A percentile compares a stretch with the other conserved stretches of the same genome.
These are phyloP conservation scores for Oncorhynchus nerka DNA, from an alignment of 2,113 vertebrate species.

Conservation along the genomic window DNA sequence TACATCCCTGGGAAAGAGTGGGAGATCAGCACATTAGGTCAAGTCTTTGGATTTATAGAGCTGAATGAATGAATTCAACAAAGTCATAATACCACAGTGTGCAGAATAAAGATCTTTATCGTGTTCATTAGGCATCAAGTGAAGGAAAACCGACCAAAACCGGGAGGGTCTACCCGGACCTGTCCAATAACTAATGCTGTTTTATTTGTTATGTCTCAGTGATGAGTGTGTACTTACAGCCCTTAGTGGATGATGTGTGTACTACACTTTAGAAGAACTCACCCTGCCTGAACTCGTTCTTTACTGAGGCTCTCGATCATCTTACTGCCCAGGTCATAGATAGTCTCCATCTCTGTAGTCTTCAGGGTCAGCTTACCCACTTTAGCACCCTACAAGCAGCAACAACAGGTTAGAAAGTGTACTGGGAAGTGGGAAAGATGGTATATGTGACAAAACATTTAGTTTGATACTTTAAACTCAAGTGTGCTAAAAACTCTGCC, in stretches of 20 bases:
- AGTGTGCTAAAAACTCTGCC: too few relatives aligned
- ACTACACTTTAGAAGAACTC: conserved; percentile 42
- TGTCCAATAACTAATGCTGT: too few relatives aligned
- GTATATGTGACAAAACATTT: neutral
- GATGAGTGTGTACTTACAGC: neutral
- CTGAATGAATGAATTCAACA: too few relatives aligned
- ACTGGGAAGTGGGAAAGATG: neutral
- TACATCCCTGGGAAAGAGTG: conserved; percentile 77
- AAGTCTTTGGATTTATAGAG: too few relatives aligned
- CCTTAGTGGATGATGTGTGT: neutral
- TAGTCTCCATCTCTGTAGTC: conserved; percentile 94
- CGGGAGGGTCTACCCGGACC: too few relatives aligned
- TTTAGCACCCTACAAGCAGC: conserved; percentile 80
- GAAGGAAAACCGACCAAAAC: too few relatives aligned
- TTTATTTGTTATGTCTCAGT: neutral
- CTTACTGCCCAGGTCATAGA: conserved; percentile 93
- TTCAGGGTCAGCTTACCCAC: conserved; percentile 94
- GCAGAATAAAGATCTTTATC: too few relatives aligned
- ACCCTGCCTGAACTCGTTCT: conserved; percentile 94
- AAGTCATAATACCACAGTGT: too few relatives aligned
- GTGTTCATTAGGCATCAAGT: too few relatives aligned
- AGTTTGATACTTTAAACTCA: too few relatives aligned
- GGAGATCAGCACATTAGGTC: neutral
- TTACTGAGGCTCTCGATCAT: conserved; percentile 95
- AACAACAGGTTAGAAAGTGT: neutral